Conservation (phyloP, 2,797 vertebrate species). For the Pachyuromys duprasi region DNA sequence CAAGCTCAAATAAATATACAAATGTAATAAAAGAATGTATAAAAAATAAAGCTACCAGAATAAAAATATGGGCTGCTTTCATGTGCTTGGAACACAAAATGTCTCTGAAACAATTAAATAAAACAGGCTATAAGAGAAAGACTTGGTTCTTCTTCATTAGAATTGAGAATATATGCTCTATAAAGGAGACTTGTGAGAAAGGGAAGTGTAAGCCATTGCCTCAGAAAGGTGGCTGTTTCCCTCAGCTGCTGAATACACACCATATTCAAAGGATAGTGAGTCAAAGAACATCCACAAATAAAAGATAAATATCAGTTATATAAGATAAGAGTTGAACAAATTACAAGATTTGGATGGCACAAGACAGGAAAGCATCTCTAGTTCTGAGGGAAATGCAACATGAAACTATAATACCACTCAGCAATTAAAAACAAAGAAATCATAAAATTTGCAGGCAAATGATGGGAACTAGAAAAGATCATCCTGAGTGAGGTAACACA, state of each 20-base stretch:
- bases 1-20: not conserved
- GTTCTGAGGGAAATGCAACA: slow-evolving; percentile 10
- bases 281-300: not conserved
- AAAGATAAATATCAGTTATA: not conserved
- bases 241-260: not conserved
- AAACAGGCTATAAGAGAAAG: not conserved
- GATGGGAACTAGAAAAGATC: too few relatives aligned
- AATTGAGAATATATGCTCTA: not conserved
- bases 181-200: not conserved
- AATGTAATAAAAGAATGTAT: not conserved
- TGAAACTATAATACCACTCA: not conserved
- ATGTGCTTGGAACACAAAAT: not conserved
- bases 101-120: not conserved
- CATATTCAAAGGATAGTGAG: not conserved
- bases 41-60: slow-evolving; percentile 7
- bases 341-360: not conserved
- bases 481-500: too few relatives aligned
- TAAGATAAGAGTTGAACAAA: not conserved
- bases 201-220: not conserved
- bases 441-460: too few relatives aligned
- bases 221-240: not conserved
- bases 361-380: not conserved
- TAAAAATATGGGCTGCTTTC: not conserved
- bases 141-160: not conserved
- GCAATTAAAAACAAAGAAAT: too few relatives aligned